Evolutionary conservation across 2,888 invertebrate species (phyloP), one percentile per base, ranked within the genome.

Genomic region (Hirtodrosophila confusa): DNA sequence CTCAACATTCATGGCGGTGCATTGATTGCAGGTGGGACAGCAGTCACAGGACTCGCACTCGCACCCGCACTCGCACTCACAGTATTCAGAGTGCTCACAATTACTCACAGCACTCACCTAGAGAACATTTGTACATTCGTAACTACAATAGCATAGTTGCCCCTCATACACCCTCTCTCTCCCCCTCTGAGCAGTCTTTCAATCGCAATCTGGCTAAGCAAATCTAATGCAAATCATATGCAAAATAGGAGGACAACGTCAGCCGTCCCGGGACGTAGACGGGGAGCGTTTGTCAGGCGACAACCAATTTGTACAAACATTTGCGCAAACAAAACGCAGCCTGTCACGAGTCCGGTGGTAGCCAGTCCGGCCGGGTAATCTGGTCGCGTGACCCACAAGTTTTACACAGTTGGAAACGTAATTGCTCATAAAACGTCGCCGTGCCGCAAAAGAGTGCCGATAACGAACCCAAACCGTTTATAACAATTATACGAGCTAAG

Each of bases 371-470:
- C 6, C n/a, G 11, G 27, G 27, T 27, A 27, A 27, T n/a, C 12
- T 33, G 50, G 39, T 76, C 68, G 76, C 76, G 80, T 76, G 80
- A 80, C 80, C 73, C 45, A 63, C 78, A 55, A 75, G 74, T 77
- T 89, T 84, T 80, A 77, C 80, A 69, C 78, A 86, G 85, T 83
- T 80, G 77, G 70, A 67, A 86, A 78, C 80, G 67, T 89, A 90
- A 90, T 87, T 90, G 89, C 74, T 71, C 75, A 74, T 89, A 85
- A 87, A 74, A 67, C 69, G 63, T 61, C 36, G 60, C 74, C 62
- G 54, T 60, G 55, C 43, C 47, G 48, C 41, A 41, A 48, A 43
- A 53, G 51, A 53, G 43, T 68, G 51, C 56, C 73, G 73, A 67
- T 77, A 77, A 77, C 60, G 57, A 56, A 55, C 55, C 65, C 45